Evolutionary conservation across 2,888 invertebrate genomes (phyloP).

Genomic region (Cheilosia impressa): DNA sequence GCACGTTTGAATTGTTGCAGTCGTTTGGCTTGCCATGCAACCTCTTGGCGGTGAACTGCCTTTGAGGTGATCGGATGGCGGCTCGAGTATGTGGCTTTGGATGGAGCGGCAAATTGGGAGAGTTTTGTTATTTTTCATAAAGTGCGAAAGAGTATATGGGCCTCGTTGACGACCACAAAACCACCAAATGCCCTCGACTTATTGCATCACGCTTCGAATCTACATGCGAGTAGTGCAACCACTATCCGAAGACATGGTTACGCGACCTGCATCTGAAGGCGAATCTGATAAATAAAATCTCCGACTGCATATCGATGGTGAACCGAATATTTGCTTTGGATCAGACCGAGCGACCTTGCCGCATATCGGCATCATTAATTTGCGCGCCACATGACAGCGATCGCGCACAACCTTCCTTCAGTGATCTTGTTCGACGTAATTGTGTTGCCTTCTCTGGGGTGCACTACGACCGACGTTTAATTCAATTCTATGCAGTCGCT

Average conservation of each 20-base stretch:
- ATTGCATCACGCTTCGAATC: constrained; percentile 6
- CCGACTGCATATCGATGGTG: constrained; percentile 5
- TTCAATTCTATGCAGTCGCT: constrained; percentile 28
- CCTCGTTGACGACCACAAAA: constrained; percentile 14
- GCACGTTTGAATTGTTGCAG: neutral
- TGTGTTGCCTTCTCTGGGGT: neutral
- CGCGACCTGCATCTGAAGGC: constrained; percentile 50
- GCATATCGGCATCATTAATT: constrained; percentile 50
- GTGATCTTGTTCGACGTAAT: constrained; percentile 7
- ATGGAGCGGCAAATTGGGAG: no score
- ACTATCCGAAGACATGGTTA: constrained; percentile 20
- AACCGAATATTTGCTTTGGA: constrained; percentile 12
- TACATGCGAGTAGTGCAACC: neutral
- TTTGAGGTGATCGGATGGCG: neutral
- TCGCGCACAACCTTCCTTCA: constrained; percentile 44
- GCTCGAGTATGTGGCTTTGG: no score
- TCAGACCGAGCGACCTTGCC: constrained; percentile 47
- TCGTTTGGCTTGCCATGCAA: neutral
- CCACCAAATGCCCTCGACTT: constrained; percentile 22
- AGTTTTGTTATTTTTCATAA: neutral
- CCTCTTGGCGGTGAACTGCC: constrained; percentile 5
- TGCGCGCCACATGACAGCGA: constrained; percentile 43
- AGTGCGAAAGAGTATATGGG: neutral
- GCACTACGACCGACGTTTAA: constrained; percentile 8
- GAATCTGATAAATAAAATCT: neutral